These are phyloP conservation scores for Paradisaea rubra DNA, from an alignment of 2,113 vertebrate genomes.

Conservation along the genomic window DNA sequence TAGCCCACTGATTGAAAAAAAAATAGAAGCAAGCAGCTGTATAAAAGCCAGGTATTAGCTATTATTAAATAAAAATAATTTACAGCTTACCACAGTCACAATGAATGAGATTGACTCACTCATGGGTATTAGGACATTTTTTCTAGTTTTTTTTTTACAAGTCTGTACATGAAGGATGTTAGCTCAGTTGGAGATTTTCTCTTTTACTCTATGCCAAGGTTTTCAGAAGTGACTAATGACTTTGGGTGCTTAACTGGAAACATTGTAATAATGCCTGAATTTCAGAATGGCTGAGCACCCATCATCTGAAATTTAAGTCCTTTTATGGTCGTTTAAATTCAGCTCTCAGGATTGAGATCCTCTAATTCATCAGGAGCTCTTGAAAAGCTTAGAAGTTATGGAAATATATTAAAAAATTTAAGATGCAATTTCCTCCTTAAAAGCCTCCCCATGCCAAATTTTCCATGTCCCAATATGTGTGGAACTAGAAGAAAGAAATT, in stretches of 20 bases:
- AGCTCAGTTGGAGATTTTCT: slow-evolving; percentile 57
- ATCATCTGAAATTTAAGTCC: slow-evolving; percentile 55
- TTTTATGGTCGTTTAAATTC: slow-evolving; percentile 55
- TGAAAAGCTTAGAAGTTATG: slow-evolving; percentile 23
- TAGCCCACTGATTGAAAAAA: background rate
- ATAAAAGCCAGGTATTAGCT: slow-evolving; percentile 40
- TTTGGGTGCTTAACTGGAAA: slow-evolving; percentile 63
- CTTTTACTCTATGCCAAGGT: slow-evolving; percentile 50
- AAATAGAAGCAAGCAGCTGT: background rate
- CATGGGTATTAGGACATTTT: slow-evolving; percentile 7
- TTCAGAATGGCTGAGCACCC: slow-evolving; percentile 53
- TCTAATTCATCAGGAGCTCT: slow-evolving; percentile 33
- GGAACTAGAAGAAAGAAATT: slow-evolving; percentile 16
- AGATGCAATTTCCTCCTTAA: slow-evolving; percentile 42
- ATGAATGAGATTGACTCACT: slow-evolving; percentile 39
- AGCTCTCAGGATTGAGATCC: background rate
- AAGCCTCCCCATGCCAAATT: background rate
- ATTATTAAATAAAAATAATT: slow-evolving; percentile 59
- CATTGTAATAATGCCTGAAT: slow-evolving; percentile 43
- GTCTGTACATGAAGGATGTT: slow-evolving; percentile 42
- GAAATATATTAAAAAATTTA: slow-evolving; percentile 39
- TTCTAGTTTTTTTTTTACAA: slow-evolving; percentile 44
- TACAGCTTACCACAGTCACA: slow-evolving; percentile 6
- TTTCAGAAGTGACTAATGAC: slow-evolving; percentile 65
- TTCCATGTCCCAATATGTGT: background rate